Percentiles rank a stretch among this genome's conserved stretches.
phyloP scores from a whole-genome alignment of 2,888 invertebrate species.

The Corythucha ciliata region DNA sequence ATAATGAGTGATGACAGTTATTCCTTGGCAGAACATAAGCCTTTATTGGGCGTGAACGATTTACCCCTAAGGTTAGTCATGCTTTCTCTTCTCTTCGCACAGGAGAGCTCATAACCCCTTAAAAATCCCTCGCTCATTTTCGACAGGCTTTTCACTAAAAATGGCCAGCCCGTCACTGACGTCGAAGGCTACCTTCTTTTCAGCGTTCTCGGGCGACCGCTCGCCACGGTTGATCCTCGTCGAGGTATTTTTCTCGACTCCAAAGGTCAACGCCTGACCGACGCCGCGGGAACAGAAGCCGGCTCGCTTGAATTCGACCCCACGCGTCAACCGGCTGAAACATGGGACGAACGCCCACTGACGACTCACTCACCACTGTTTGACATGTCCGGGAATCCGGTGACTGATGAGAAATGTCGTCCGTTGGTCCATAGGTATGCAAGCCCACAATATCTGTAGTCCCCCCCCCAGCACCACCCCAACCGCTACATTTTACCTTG shows the following conservation, averaged over 20 bases:
- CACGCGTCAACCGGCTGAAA: constrained; percentile 3
- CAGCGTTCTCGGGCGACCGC: constrained; percentile 18
- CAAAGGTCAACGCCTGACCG: constrained; percentile 21
- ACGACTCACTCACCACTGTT: constrained; percentile 14
- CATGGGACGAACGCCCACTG: neutral
- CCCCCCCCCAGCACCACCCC: too few relatives aligned
- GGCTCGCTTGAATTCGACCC: constrained; percentile 20
- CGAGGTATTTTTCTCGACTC: constrained; percentile 17
- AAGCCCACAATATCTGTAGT: too few relatives aligned
- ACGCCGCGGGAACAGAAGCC: constrained; percentile 10
- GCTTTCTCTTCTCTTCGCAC: neutral
- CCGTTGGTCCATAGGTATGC: constrained; percentile 19
- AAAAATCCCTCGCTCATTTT: too few relatives aligned
- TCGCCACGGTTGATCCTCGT: constrained; percentile 3
- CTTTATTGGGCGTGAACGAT: constrained; percentile 12
- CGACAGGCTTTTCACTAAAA: constrained; percentile 16
- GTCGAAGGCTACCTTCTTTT: constrained; percentile 17
- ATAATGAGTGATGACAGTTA: too few relatives aligned
- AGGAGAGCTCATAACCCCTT: too few relatives aligned
- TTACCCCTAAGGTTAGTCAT: constrained; percentile 8
- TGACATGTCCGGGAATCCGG: constrained; percentile 25
- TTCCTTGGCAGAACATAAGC: too few relatives aligned
- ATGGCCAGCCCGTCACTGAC: constrained; percentile 27
- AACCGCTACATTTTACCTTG: too few relatives aligned
- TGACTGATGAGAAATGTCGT: constrained; percentile 20